Percentiles rank a stretch among this genome's conserved stretches.
phyloP scores from a whole-genome alignment of 2,888 invertebrate genomes.

The Electrophaes corylata region DNA sequence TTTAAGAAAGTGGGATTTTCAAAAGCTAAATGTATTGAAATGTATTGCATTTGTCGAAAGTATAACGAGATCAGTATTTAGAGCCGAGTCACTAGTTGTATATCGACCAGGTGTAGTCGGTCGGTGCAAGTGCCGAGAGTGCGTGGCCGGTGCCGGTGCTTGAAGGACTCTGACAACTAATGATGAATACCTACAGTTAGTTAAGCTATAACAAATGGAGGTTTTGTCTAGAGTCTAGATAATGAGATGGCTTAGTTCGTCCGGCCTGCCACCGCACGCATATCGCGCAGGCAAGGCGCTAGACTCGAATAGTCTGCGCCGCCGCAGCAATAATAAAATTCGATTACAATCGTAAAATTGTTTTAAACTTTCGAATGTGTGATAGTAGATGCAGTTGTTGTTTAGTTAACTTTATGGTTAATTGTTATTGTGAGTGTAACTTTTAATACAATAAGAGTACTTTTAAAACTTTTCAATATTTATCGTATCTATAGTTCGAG shows the following conservation, averaged over 20 bases:
- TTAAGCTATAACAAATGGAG: slow-evolving; percentile 1
- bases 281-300: slow-evolving; percentile 61
- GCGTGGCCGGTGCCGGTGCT: no score
- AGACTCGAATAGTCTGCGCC: slow-evolving; percentile 36
- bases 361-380: slow-evolving; percentile 85
- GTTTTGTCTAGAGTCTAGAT: slow-evolving; percentile 1
- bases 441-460: slow-evolving; percentile 76
- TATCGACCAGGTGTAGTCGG: slow-evolving; percentile 39
- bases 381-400: slow-evolving; percentile 85
- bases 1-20: slow-evolving; percentile 24
- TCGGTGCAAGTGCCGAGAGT: no score
- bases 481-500: slow-evolving; percentile 59
- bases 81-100: slow-evolving; percentile 49
- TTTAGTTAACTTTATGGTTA: slow-evolving; percentile 83
- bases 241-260: slow-evolving; percentile 1
- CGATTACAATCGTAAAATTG: slow-evolving; percentile 82
- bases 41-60: slow-evolving; percentile 27
- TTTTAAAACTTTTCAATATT: slow-evolving; percentile 67
- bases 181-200: neutral
- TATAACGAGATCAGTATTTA: slow-evolving; percentile 48
- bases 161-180: neutral
- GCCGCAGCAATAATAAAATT: slow-evolving; percentile 83
- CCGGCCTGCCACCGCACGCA: slow-evolving; percentile 38
- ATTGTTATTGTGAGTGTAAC: slow-evolving; percentile 83
- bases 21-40: no score